These are phyloP conservation scores for Tridacna gigas DNA, from an alignment of 2,888 invertebrate species.

Conservation along the genomic window DNA sequence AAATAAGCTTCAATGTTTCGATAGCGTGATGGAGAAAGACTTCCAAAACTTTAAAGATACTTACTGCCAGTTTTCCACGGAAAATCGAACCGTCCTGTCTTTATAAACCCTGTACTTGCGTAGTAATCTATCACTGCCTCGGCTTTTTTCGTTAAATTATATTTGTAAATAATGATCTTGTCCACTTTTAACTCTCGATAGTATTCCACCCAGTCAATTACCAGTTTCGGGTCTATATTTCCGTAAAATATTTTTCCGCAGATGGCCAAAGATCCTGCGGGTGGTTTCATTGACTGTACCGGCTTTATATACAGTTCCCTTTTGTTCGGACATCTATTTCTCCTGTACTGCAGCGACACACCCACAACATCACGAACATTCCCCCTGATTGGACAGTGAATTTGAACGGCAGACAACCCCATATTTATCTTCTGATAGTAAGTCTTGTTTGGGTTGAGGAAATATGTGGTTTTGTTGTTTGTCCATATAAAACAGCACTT, in stretches of 20 bases:
- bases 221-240: constrained; percentile 34
- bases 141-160: constrained; percentile 33
- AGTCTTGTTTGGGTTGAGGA: not conserved
- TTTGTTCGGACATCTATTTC: constrained; percentile 21
- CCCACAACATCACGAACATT: constrained; percentile 24
- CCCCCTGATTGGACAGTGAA: constrained; percentile 44
- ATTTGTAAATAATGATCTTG: constrained; percentile 45
- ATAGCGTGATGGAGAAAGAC: too few relatives aligned
- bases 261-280: constrained; percentile 39
- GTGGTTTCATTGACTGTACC: constrained; percentile 13
- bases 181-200: constrained; percentile 53
- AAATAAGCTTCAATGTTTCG: too few relatives aligned
- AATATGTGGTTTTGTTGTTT: constrained; percentile 11
- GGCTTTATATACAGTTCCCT: constrained; percentile 24
- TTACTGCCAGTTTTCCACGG: constrained; percentile 50
- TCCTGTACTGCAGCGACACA: constrained; percentile 33
- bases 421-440: constrained; percentile 12
- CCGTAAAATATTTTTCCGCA: constrained; percentile 57
- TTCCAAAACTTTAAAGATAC: constrained; percentile 8
- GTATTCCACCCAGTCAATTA: constrained; percentile 58
- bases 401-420: constrained; percentile 38
- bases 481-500: constrained; percentile 48
- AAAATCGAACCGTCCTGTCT: constrained; percentile 44
- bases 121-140: constrained; percentile 37
- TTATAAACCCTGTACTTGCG: constrained; percentile 36